Conservation (phyloP, 2,797 vertebrate genomes). For the Chaetophractus vellerosus region DNA sequence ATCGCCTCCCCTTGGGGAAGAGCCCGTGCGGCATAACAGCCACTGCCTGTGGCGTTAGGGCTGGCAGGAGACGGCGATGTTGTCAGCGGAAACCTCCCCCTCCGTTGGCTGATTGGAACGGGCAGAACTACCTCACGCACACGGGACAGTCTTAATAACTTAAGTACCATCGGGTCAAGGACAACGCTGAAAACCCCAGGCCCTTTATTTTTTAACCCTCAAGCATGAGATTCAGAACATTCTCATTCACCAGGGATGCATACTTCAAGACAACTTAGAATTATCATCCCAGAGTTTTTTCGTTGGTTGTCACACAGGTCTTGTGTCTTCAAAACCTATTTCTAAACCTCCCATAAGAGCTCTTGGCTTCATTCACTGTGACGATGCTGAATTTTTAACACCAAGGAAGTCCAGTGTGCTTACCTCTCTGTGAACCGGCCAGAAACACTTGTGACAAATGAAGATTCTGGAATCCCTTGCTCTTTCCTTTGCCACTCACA, state of each 20-base stretch:
- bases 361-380: background rate
- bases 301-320: background rate
- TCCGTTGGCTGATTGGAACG: rapidly evolving
- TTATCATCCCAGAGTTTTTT: background rate
- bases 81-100: background rate
- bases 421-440: background rate
- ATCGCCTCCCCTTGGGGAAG: background rate
- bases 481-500: background rate
- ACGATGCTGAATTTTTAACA: background rate
- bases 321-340: background rate
- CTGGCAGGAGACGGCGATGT: background rate
- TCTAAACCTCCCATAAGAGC: background rate
- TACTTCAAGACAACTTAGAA: background rate
- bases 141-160: background rate
- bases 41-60: background rate
- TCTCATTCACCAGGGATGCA: background rate
- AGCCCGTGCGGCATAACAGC: background rate
- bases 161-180: background rate
- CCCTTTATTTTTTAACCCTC: background rate
- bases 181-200: background rate
- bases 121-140: background rate
- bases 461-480: background rate
- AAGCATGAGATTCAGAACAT: background rate
- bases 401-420: background rate
- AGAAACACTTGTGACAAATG: background rate